These are phyloP conservation scores for Dryobota labecula DNA, from an alignment of 2,888 invertebrate species.

Conservation along the genomic window DNA sequence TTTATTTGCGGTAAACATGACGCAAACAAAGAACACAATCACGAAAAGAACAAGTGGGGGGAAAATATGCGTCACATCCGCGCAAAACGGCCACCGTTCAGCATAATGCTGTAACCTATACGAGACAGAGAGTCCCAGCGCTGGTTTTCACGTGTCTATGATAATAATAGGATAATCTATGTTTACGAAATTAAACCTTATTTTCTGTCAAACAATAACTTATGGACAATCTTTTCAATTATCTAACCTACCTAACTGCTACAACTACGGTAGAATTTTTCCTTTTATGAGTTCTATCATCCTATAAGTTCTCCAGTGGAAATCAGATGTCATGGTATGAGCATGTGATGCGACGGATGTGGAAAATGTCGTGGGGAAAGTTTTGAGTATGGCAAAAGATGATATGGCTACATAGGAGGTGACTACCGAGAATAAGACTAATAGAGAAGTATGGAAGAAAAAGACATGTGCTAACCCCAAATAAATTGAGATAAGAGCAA, in stretches of 20 bases:
- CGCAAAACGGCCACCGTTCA: too few relatives aligned
- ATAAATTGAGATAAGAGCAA: too few relatives aligned
- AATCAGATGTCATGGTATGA: background rate
- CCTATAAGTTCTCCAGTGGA: background rate
- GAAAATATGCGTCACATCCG: too few relatives aligned
- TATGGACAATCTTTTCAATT: background rate
- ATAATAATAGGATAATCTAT: background rate
- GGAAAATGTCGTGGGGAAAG: background rate
- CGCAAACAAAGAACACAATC: too few relatives aligned
- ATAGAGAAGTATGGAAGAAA: background rate
- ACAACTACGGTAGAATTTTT: background rate
- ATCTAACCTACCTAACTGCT: background rate
- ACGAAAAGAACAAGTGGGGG: too few relatives aligned
- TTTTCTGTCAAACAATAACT: background rate
- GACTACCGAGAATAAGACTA: background rate
- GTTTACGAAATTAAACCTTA: background rate
- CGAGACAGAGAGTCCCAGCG: too few relatives aligned
- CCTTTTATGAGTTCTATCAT: background rate
- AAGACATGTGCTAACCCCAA: too few relatives aligned
- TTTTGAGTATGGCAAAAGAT: background rate
- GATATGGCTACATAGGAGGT: background rate
- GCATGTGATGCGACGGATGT: background rate
- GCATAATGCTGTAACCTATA: too few relatives aligned
- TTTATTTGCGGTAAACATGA: too few relatives aligned
- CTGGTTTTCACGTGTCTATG: slow-evolving; percentile 3